Conservation (phyloP, 2,113 vertebrate species). For the Nycticryphes semicollaris region DNA sequence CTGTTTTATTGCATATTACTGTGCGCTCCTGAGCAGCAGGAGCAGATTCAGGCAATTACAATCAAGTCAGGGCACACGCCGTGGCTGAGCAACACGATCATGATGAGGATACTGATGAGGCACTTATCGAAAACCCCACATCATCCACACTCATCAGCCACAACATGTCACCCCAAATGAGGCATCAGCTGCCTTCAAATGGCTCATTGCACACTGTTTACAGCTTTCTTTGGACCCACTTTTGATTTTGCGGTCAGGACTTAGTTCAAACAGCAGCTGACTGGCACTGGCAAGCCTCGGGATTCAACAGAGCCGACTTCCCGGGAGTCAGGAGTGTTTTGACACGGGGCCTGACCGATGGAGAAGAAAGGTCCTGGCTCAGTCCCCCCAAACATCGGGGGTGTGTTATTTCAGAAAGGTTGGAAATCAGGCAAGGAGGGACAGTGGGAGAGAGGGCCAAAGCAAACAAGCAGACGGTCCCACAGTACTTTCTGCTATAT, state of each 20-base stretch:
- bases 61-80: conserved; percentile 99
- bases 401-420: conserved; percentile 25
- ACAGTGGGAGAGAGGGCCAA: neutral
- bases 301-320: conserved; percentile 33
- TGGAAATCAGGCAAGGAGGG: neutral
- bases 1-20: conserved; percentile 98
- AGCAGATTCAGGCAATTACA: conserved; percentile 99
- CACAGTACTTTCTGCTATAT: neutral
- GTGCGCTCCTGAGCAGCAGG: conserved; percentile 94
- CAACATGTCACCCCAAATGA: conserved; percentile 87
- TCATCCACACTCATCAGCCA: conserved; percentile 89
- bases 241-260: conserved; percentile 82
- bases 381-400: neutral
- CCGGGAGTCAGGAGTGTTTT: conserved; percentile 43
- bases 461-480: neutral
- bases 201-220: conserved; percentile 86
- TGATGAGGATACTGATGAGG: conserved; percentile 99
- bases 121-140: conserved; percentile 96
- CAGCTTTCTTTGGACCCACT: conserved; percentile 90
- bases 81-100: conserved; percentile 93
- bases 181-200: conserved; percentile 83
- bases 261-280: conserved; percentile 82
- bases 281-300: conserved; percentile 38
- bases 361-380: conserved; percentile 50
- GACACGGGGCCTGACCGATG: neutral